Conservation (phyloP, 2,888 invertebrate species). For the Dusona sp. region DNA sequence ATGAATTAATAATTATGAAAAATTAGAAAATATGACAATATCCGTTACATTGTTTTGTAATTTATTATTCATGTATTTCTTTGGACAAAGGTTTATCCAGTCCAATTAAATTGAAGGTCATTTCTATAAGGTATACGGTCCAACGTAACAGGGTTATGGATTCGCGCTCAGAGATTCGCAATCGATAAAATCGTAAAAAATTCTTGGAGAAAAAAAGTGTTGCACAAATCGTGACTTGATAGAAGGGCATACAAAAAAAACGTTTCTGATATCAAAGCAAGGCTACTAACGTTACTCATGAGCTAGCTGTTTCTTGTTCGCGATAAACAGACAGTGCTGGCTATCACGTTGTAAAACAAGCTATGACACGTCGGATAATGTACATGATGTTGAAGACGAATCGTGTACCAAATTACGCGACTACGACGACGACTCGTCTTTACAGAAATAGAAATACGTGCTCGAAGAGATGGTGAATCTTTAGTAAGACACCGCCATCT, state of each 20-base stretch:
- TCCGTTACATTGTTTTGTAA: not conserved
- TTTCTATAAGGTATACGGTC: slow-evolving; percentile 15
- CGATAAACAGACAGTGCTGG: slow-evolving; percentile 44
- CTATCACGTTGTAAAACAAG: slow-evolving; percentile 82
- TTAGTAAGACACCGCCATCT: slow-evolving; percentile 29
- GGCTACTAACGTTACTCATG: slow-evolving; percentile 30
- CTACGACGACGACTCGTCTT: slow-evolving; percentile 60
- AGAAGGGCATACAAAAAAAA: slow-evolving; percentile 6
- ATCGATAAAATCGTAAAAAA: slow-evolving; percentile 6
- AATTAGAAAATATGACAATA: not conserved
- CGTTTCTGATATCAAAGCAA: slow-evolving; percentile 17
- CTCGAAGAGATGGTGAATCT: slow-evolving; percentile 61
- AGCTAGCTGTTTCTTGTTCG: slow-evolving; percentile 7
- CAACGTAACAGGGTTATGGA: slow-evolving; percentile 41
- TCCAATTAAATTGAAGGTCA: slow-evolving; percentile 54
- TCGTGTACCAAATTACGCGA: slow-evolving; percentile 78
- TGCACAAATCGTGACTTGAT: slow-evolving; percentile 24
- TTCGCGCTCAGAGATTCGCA: slow-evolving; percentile 15
- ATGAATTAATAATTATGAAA: not conserved
- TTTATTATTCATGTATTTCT: slow-evolving; percentile 26
- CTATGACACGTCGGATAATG: slow-evolving; percentile 79
- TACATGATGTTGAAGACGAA: slow-evolving; percentile 58
- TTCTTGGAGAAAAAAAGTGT: not conserved
- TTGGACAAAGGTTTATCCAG: slow-evolving; percentile 21
- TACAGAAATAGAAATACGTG: slow-evolving; percentile 58